Evolutionary conservation across 2,797 vertebrate species (phyloP), one percentile per base, ranked within the genome.

Genomic region (Onychomys arenicola): DNA sequence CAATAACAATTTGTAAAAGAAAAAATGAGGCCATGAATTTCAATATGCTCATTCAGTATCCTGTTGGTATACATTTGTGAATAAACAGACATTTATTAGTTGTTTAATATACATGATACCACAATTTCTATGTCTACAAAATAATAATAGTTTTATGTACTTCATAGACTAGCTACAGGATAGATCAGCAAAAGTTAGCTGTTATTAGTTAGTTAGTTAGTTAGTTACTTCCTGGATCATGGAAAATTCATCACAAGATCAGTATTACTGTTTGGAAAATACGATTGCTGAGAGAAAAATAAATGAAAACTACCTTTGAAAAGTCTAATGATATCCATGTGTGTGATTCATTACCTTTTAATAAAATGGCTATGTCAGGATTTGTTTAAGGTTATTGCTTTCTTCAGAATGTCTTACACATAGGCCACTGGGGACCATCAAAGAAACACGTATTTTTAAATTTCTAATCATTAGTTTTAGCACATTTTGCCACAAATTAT

Each of bases 381-480:
- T 7, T 92, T 75, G 34, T 57, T 75, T 83, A 90, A 78, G n/a
- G 63, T 87, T 87, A 77, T 25, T 86, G 34, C 17, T 57, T 40
- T 89, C 46, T 89, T 59, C 40, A 87, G 17, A 92, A 73, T 32
- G 43, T 76, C 71, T 25, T 65, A 61, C 5, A 57, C 23, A 92
- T 43, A 86, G 61, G 37, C 40, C 59, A 85, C 61, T 77, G 32
- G 40, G 34, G 14, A 14, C 32, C 86, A 77, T 32, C 29, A 43
- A 96, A 94, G 14, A 96, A 19, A 32, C 43, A 78, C 43, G 82
- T 43, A 57, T 57, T 92, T 49, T 25, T 81, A 85, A 93, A 93
- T 63, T 77, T 67, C 65, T 52, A 78, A 91, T 63, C 93, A 77
- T n/a, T 49, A n/a, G 4, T 49, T 85, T 93, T 65, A 73, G 34